phyloP scores from a whole-genome alignment of 2,888 invertebrate genomes.

The Cephus sareptanus region DNA sequence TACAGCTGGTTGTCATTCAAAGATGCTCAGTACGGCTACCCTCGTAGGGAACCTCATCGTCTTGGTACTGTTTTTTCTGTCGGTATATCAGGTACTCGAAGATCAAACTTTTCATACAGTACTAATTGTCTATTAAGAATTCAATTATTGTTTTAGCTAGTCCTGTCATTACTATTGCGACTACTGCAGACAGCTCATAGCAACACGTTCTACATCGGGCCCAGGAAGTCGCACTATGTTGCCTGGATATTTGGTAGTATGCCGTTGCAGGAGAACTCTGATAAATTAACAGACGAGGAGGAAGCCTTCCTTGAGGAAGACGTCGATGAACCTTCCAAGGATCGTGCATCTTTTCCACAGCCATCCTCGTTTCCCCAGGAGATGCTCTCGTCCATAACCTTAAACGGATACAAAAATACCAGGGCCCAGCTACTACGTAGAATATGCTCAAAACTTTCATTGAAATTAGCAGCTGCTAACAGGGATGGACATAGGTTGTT shows the following conservation, averaged over 20 bases:
- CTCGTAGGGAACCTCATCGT: constrained; percentile 25
- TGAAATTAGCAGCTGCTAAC: background rate
- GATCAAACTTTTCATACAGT: background rate
- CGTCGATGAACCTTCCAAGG: background rate
- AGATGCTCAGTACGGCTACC: constrained; percentile 21
- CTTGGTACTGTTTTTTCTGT: constrained; percentile 26
- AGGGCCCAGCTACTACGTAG: background rate
- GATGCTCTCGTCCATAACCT: background rate
- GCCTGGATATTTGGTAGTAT: constrained; percentile 34
- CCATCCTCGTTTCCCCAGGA: background rate
- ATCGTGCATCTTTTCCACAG: background rate
- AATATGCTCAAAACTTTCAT: background rate
- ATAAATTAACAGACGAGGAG: background rate
- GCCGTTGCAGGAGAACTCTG: background rate
- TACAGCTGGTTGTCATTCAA: constrained; percentile 29
- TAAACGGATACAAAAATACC: background rate
- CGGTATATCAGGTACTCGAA: constrained; percentile 36
- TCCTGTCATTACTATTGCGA: constrained; percentile 33
- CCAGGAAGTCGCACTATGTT: constrained; percentile 19
- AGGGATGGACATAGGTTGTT: background rate
- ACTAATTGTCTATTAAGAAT: background rate
- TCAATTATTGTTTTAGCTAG: constrained; percentile 22
- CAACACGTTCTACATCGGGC: constrained; percentile 28
- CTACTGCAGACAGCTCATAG: constrained; percentile 37
- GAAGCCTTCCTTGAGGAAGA: background rate